Evolutionary conservation across 2,888 invertebrate genomes (phyloP), one percentile per base, ranked within the genome.

Genomic region (Ypsolopha scabrella): DNA sequence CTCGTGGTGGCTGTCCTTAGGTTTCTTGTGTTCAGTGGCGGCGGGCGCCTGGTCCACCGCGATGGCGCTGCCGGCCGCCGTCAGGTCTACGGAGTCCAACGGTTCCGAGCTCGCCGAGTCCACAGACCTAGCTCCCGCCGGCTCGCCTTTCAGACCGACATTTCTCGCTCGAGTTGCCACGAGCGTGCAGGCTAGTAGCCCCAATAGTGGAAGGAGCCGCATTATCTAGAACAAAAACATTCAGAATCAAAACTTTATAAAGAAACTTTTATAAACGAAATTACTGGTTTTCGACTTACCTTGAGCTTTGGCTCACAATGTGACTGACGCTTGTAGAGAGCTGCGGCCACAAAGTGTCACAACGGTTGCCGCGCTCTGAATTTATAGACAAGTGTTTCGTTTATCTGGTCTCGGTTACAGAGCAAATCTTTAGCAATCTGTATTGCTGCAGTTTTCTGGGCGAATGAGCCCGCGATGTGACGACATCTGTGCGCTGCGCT

Each of bases 1-100:
- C 67, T 91, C 91, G 61, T 89, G 88, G 60, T 88, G 87, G 56
- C 80, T 82, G 52, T 74, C 80, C 59, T 80, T 76, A 6, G 76
- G 71, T 54, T 87, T 80, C 52, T 85, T 80, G 59, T 87, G 81
- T 60, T 85, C 86, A 2, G 86, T 80, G 37, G 83, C 88, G 6
- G 88, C 88, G n/a, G 81, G 75, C 9, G 75, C 76, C 57, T 80
- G 77, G 60, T 89, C 89, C 10, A 53, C 46, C 24, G 54, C 57
- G 11, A 54, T 43, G 34, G 56, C 56, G 54, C 55, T 60, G 37
- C 57, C 59, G 35, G 58, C 57, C 8, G 59, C 53, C 14, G 55
- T 45, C 7, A 58, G 52, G 11, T 62, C 60, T 8, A 48, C 41
- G 9, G 44, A 35, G 45, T 24, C 24, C n/a, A n/a, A 41, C 14